phyloP scores from a whole-genome alignment of 2,888 invertebrate species.

The Lomographa bimaculata region DNA sequence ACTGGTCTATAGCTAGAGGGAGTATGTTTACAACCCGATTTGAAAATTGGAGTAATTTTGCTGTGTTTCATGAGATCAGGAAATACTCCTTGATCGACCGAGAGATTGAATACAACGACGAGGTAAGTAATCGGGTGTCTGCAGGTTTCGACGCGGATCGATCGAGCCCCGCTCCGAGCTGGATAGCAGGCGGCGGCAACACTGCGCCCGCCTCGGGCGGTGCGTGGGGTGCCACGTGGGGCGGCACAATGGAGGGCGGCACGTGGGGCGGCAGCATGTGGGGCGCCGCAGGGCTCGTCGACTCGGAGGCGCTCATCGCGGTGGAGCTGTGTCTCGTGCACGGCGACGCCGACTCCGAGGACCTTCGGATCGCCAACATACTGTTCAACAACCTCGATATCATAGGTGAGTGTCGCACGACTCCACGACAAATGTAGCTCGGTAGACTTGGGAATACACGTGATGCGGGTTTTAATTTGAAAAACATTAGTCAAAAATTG shows the following conservation, averaged over 20 bases:
- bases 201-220: slow-evolving; percentile 37
- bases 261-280: slow-evolving; percentile 88
- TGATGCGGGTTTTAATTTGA: too few relatives aligned
- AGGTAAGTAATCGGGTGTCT: too few relatives aligned
- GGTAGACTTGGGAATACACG: too few relatives aligned
- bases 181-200: slow-evolving; percentile 36
- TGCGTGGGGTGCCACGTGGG: slow-evolving; percentile 40
- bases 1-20: too few relatives aligned
- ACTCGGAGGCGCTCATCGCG: slow-evolving; percentile 91
- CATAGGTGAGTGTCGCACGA: slow-evolving; percentile 85
- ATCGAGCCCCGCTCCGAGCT: slow-evolving; percentile 51
- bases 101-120: too few relatives aligned
- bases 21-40: too few relatives aligned
- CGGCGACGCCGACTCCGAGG: slow-evolving; percentile 77
- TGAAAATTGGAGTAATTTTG: too few relatives aligned
- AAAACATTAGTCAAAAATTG: too few relatives aligned
- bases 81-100: too few relatives aligned
- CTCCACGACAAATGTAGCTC: too few relatives aligned
- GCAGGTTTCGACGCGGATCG: slow-evolving; percentile 39
- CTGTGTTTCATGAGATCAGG: too few relatives aligned
- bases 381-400: slow-evolving; percentile 97
- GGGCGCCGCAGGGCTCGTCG: slow-evolving; percentile 89
- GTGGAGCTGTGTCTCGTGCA: slow-evolving; percentile 73
- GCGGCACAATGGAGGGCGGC: slow-evolving; percentile 74
- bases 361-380: slow-evolving; percentile 90